These are phyloP conservation scores for Synanceia verrucosa DNA, from an alignment of 2,797 vertebrate species.

Conservation along the genomic window DNA sequence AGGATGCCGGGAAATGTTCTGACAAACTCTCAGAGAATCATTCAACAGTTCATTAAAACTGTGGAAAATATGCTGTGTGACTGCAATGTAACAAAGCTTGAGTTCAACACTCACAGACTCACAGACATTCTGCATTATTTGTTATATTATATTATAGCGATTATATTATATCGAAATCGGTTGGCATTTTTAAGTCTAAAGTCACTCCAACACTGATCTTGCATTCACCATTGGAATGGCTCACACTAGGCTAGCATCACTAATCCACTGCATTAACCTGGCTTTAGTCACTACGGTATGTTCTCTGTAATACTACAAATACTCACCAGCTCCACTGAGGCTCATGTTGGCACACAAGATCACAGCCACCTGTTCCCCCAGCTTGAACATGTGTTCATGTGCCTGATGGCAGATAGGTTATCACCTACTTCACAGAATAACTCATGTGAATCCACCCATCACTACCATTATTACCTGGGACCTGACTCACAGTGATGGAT, in stretches of 20 bases:
- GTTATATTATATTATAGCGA: too few species aligned
- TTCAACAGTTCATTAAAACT: not conserved
- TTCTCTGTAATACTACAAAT: constrained; percentile 20
- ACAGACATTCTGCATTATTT: not conserved
- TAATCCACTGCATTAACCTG: constrained; percentile 9
- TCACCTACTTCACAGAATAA: constrained; percentile 35
- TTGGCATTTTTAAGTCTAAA: too few species aligned
- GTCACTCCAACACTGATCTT: not conserved
- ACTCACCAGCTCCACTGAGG: constrained; percentile 34
- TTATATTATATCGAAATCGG: too few species aligned
- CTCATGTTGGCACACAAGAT: constrained; percentile 49
- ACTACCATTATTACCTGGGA: constrained; percentile 14
- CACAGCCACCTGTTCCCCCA: constrained; percentile 66
- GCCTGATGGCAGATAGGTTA: constrained; percentile 37
- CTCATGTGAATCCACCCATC: constrained; percentile 27
- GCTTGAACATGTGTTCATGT: constrained; percentile 65
- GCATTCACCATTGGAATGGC: not conserved
- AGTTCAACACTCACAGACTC: not conserved
- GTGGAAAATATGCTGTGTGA: not conserved
- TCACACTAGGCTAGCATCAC: not conserved
- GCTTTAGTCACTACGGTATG: constrained; percentile 13
- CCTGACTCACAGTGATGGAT: constrained; percentile 8
- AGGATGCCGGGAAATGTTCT: not conserved
- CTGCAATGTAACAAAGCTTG: not conserved
- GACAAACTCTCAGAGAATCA: not conserved